Percentiles rank a stretch among this genome's conserved stretches.
Evolutionary conservation across 1,140 invertebrate species (phyloP).

Genomic region (Apis cerana): DNA sequence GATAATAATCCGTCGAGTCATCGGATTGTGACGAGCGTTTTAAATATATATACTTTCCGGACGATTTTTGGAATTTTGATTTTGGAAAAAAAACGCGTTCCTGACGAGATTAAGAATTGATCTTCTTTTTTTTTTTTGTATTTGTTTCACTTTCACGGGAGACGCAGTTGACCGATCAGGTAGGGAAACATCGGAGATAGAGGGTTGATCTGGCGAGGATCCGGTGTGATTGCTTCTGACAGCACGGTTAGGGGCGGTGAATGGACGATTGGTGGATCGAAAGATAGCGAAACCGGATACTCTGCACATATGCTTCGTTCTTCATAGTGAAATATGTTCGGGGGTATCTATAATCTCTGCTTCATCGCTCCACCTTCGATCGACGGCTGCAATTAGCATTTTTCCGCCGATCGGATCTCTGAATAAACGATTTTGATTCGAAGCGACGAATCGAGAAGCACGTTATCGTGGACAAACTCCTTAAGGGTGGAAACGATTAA

Average conservation of each 20-base stretch:
- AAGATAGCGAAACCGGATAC: slow-evolving; percentile 62
- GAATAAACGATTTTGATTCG: not conserved
- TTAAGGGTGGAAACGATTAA: not conserved
- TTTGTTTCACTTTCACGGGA: not conserved
- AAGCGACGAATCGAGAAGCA: not conserved
- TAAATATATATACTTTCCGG: no score
- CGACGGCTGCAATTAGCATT: not conserved
- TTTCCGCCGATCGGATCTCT: not conserved
- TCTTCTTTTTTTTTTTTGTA: not conserved
- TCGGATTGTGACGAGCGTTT: not conserved
- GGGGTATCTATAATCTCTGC: not conserved
- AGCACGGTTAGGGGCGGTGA: slow-evolving; percentile 62
- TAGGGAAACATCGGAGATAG: slow-evolving; percentile 14
- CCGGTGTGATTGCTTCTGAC: slow-evolving; percentile 58
- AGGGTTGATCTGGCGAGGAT: slow-evolving; percentile 53
- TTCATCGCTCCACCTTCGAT: not conserved
- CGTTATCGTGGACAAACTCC: not conserved
- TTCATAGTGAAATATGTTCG: slow-evolving; percentile 44
- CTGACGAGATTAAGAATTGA: not conserved
- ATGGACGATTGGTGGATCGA: slow-evolving; percentile 56
- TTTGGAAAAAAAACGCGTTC: not conserved
- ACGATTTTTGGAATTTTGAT: not conserved
- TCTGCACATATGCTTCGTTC: slow-evolving; percentile 57
- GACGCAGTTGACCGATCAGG: not conserved
- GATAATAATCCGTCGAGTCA: not conserved